phyloP scores from a whole-genome alignment of 2,888 invertebrate genomes.

The Drosophila hamatofila region DNA sequence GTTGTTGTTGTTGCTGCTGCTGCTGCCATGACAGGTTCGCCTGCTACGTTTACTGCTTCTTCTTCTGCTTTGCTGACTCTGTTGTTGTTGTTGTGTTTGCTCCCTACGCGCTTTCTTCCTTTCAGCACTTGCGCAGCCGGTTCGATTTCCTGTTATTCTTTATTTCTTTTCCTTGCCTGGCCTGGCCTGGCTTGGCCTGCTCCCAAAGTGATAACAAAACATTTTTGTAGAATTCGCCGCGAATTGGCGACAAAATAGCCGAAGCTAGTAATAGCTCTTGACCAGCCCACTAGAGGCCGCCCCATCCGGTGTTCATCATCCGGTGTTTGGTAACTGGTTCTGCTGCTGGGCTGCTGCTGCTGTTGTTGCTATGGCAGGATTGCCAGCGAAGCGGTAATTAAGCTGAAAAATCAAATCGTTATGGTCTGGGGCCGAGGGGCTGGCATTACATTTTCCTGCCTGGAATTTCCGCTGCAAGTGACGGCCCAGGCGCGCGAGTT shows the following conservation, averaged over 20 bases:
- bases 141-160: slow-evolving; percentile 82
- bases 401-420: slow-evolving; percentile 74
- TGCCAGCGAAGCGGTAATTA: slow-evolving; percentile 63
- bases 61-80: slow-evolving; percentile 5
- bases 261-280: slow-evolving; percentile 31
- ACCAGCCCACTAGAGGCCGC: slow-evolving; percentile 59
- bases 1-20: slow-evolving; percentile 46
- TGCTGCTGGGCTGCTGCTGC: slow-evolving; percentile 22
- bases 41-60: neutral
- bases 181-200: slow-evolving; percentile 37
- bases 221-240: slow-evolving; percentile 53
- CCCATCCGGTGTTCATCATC: slow-evolving; percentile 74
- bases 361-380: slow-evolving; percentile 56
- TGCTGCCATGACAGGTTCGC: slow-evolving; percentile 34
- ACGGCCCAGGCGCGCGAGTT: slow-evolving; percentile 49
- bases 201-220: slow-evolving; percentile 67
- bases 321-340: slow-evolving; percentile 72
- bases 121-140: slow-evolving; percentile 73
- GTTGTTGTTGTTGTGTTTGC: slow-evolving; percentile 22
- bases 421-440: slow-evolving; percentile 46
- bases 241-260: slow-evolving; percentile 53
- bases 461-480: slow-evolving; percentile 74
- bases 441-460: slow-evolving; percentile 72
- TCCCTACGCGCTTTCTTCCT: slow-evolving; percentile 51
- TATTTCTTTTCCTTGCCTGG: too few relatives aligned